phyloP scores from a whole-genome alignment of 2,888 invertebrate species.

The Dynastes maya region DNA sequence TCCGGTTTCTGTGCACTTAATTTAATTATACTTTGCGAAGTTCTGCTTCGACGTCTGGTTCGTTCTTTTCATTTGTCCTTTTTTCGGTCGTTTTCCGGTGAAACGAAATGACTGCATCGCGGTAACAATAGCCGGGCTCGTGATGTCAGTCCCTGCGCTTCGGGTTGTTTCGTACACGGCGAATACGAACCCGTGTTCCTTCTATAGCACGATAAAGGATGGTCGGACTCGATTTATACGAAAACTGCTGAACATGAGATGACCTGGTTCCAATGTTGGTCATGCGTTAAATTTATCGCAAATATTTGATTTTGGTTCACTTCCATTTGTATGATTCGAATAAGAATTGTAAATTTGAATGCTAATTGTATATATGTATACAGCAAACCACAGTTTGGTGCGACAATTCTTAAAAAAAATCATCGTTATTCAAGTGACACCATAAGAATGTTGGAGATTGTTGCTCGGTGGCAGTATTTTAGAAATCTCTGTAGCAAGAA shows the following conservation, averaged over 20 bases:
- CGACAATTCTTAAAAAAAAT: no score
- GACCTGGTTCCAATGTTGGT: slow-evolving; percentile 41
- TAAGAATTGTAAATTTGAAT: not conserved
- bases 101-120: slow-evolving; percentile 41
- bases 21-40: slow-evolving; percentile 26
- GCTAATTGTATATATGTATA: not conserved
- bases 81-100: slow-evolving; percentile 29
- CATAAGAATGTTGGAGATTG: no score
- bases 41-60: slow-evolving; percentile 36
- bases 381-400: no score
- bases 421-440: no score
- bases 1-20: slow-evolving; percentile 17
- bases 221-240: slow-evolving; percentile 50
- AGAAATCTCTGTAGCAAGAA: no score
- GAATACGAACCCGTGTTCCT: slow-evolving; percentile 39
- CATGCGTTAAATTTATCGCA: slow-evolving; percentile 49
- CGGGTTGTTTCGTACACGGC: slow-evolving; percentile 42
- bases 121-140: slow-evolving; percentile 27
- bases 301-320: slow-evolving; percentile 32
- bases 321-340: slow-evolving; percentile 29
- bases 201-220: slow-evolving; percentile 53
- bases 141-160: slow-evolving; percentile 14
- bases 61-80: slow-evolving; percentile 10
- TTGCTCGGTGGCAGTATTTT: no score
- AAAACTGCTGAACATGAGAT: slow-evolving; percentile 52